Evolutionary conservation across 2,888 invertebrate species (phyloP), one percentile per base, ranked within the genome.

Genomic region (Eupithecia subfuscata): DNA sequence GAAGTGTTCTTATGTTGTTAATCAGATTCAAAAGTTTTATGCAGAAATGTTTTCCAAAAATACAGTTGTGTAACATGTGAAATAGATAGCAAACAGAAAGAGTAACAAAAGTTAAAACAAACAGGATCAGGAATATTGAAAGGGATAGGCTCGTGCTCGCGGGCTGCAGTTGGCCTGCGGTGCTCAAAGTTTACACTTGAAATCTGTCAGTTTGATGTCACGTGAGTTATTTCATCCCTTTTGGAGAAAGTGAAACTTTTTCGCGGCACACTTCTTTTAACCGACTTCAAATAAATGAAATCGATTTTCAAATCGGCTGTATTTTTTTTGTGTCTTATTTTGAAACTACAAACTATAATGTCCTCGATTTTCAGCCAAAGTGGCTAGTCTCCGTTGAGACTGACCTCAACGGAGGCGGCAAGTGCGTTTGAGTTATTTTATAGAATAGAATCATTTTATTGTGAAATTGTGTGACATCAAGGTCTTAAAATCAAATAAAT

Each of bases 101-200:
- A 56, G 45, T 60, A 70, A 75, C 65, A 70, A 75, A 73, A 73
- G 75, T 56, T 69, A 70, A 52, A 70, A 68, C 64, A 64, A 56
- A 75, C 56, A 64, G 65, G 70, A 71, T 71, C 69, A 25, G 37
- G 65, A n/a, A 45, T 70, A 70, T 37, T 75, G 75, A 70, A 75
- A 75, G 70, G 60, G 73, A 75, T 73, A 73, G 43, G 22, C 8
- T 45, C 25, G 25, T n/a, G 16, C 37, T 30, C n/a, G 25, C n/a
- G 30, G 16, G 2, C 52, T 56, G 11, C n/a, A 11, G 1, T 37
- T 2, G 40, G 60, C 5, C 65, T 37, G 73, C n/a, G 73, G 40
- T 40, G 12, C 40, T 70, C 70, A 70, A 70, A 40, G 8, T 70
- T 40, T 60, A 25, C 37, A 60, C 11, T 60, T 18, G 37, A 56